These are phyloP conservation scores for Thecocarcelia acutangulata DNA, from an alignment of 2,888 invertebrate species.

Conservation along the genomic window DNA sequence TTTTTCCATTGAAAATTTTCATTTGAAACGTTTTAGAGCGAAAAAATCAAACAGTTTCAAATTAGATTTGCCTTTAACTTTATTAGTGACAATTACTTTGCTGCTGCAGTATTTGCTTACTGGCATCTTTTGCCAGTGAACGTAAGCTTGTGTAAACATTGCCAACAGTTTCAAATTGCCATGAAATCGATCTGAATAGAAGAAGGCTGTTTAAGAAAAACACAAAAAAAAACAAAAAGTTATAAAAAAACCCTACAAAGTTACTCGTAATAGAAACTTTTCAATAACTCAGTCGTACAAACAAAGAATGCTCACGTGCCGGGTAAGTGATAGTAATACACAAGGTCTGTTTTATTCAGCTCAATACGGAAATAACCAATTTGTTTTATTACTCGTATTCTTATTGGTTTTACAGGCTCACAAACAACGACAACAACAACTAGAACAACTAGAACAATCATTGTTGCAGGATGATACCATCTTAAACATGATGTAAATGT, in stretches of 20 bases:
- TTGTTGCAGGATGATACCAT: too few relatives aligned
- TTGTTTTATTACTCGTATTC: constrained; percentile 42
- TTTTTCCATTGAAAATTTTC: not conserved
- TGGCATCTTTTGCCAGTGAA: not conserved
- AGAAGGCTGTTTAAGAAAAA: not conserved
- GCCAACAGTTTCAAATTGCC: constrained; percentile 1
- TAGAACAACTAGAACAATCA: too few relatives aligned
- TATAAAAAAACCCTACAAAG: too few relatives aligned
- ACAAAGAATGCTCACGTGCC: not conserved
- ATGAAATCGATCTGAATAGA: constrained; percentile 36
- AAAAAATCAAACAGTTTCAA: constrained; percentile 21
- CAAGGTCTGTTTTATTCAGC: constrained; percentile 51
- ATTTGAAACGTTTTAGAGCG: not conserved
- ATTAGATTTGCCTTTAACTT: constrained; percentile 37
- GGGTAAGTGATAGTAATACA: not conserved
- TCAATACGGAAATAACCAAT: constrained; percentile 64
- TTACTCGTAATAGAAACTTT: constrained; percentile 14
- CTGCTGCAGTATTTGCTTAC: not conserved
- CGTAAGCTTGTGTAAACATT: not conserved
- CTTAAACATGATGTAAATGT: not conserved
- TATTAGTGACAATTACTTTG: constrained; percentile 17
- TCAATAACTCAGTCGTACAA: constrained; percentile 7
- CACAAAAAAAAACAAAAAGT: constrained; percentile 1
- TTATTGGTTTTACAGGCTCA: constrained; percentile 28
- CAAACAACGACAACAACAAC: too few relatives aligned